These are phyloP conservation scores for Leptopilina syphax DNA, from an alignment of 2,888 invertebrate species.

Conservation along the genomic window DNA sequence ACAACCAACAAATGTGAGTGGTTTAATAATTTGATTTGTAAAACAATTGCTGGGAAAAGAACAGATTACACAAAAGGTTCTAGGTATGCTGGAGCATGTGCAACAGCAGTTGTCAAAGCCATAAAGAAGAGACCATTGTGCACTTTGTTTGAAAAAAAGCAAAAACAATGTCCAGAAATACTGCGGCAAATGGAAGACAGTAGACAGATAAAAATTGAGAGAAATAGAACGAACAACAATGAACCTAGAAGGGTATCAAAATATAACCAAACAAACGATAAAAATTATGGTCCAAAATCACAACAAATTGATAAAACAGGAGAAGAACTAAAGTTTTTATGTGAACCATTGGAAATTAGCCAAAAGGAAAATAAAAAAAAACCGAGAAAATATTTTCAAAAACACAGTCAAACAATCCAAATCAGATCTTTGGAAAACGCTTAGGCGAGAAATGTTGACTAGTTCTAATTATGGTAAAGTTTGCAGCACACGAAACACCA, in stretches of 20 bases:
- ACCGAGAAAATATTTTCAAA: constrained; percentile 47
- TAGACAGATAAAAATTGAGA: constrained; percentile 9
- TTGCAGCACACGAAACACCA: not conserved
- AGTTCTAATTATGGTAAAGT: constrained; percentile 54
- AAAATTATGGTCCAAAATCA: constrained; percentile 35
- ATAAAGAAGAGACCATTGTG: constrained; percentile 38
- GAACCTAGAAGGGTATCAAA: not conserved
- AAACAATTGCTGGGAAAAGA: constrained; percentile 1
- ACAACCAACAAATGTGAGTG: constrained; percentile 15
- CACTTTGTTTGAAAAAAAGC: not conserved
- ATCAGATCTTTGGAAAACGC: constrained; percentile 45
- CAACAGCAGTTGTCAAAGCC: constrained; percentile 18
- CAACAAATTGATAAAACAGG: constrained; percentile 8
- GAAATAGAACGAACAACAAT: not conserved
- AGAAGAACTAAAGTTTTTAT: not conserved
- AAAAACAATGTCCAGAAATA: not conserved
- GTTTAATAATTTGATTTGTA: not conserved
- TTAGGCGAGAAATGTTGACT: constrained; percentile 50
- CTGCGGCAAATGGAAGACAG: constrained; percentile 6
- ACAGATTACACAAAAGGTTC: not conserved
- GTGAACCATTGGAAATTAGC: constrained; percentile 11
- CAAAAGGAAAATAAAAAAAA: constrained; percentile 42
- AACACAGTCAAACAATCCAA: constrained; percentile 46
- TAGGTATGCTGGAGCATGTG: constrained; percentile 34
- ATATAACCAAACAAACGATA: not conserved